These are phyloP conservation scores for Ochropacha duplaris DNA, from an alignment of 2,888 invertebrate species.

Conservation along the genomic window DNA sequence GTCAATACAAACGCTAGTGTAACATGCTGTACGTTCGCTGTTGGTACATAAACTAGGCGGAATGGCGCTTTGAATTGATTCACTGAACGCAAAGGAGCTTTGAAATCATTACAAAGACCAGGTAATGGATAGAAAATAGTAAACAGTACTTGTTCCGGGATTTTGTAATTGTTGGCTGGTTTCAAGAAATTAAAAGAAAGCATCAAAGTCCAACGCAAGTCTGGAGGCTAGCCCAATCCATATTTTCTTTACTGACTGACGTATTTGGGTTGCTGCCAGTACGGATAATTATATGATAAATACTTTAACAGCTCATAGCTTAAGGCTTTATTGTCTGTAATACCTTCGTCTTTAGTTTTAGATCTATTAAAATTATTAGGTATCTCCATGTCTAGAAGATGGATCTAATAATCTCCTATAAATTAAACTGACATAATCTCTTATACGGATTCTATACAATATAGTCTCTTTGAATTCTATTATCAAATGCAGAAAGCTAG, in stretches of 20 bases:
- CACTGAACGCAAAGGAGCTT: conserved; percentile 1
- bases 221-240: not conserved
- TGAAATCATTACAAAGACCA: not conserved
- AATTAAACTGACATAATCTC: not conserved
- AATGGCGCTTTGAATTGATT: conserved; percentile 36
- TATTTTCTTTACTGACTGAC: not conserved
- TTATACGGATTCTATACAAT: not conserved
- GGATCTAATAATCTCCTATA: not conserved
- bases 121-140: not conserved
- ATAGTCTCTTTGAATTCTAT: not conserved
- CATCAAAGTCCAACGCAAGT: not conserved
- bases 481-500: conserved; percentile 2
- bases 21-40: conserved; percentile 35
- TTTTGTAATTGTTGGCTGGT: not conserved
- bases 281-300: not conserved
- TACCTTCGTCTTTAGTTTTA: not conserved
- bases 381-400: not conserved
- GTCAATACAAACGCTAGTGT: conserved; percentile 44
- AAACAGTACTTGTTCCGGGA: not conserved
- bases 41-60: conserved; percentile 40
- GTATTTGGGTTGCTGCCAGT: not conserved
- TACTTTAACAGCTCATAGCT: not conserved
- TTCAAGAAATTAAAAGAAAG: not conserved
- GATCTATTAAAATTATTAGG: not conserved
- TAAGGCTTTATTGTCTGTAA: not conserved